Evolutionary conservation across 2,797 vertebrate genomes (phyloP).

Genomic region (Ispidina lecontei): DNA sequence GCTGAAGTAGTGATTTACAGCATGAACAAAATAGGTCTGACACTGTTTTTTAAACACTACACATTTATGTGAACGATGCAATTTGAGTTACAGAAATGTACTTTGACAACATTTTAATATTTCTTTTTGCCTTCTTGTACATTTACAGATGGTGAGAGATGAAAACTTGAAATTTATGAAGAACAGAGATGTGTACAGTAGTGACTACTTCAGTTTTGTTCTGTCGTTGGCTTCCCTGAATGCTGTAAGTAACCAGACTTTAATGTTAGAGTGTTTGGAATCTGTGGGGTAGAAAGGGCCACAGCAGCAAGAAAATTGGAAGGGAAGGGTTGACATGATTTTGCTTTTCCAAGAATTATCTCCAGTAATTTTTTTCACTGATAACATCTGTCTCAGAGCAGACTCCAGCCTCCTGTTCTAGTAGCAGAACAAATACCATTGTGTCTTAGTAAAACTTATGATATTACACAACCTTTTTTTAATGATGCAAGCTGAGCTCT

Average conservation of each 20-base stretch:
- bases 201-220: conserved; percentile 98
- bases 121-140: not conserved
- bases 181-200: conserved; percentile 97
- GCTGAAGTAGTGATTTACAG: not conserved
- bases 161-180: conserved; percentile 99
- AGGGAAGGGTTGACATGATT: not conserved
- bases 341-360: not conserved
- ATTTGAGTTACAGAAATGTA: not conserved
- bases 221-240: conserved; percentile 95
- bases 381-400: not conserved
- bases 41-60: not conserved
- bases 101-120: not conserved
- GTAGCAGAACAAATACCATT: not conserved
- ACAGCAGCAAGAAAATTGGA: not conserved
- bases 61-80: not conserved
- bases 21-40: not conserved
- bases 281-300: not conserved
- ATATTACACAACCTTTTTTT: not conserved
- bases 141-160: conserved; percentile 92
- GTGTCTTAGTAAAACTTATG: not conserved
- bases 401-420: not conserved
- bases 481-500: not conserved
- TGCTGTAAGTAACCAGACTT: conserved; percentile 82
- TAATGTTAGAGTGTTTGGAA: not conserved
- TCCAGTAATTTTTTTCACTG: not conserved